A percentile compares a stretch with the other conserved stretches of the same genome.
These are phyloP conservation scores for Pitta sordida DNA, from an alignment of 2,113 vertebrate species.

Conservation along the genomic window DNA sequence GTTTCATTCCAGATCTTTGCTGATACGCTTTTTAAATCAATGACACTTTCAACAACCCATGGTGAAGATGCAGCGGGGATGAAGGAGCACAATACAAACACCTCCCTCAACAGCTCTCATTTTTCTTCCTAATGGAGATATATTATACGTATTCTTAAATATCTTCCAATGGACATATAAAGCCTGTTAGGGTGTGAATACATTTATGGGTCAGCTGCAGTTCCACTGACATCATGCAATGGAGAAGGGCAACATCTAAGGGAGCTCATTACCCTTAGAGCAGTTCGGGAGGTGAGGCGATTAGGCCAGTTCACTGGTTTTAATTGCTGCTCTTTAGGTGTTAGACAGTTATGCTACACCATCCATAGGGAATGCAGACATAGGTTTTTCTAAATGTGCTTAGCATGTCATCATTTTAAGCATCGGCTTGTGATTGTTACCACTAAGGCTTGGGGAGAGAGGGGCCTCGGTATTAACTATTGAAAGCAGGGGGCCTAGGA, in stretches of 20 bases:
- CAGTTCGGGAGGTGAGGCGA: background rate
- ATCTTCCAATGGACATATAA: background rate
- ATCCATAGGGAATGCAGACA: constrained; percentile 65
- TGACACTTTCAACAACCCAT: no score
- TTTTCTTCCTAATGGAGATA: background rate
- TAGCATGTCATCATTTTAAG: constrained; percentile 61
- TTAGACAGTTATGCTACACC: constrained; percentile 29
- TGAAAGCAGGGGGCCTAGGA: constrained; percentile 57
- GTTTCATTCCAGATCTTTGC: background rate
- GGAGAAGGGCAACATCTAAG: background rate
- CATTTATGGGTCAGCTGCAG: background rate
- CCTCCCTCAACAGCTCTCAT: background rate
- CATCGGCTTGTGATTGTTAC: constrained; percentile 47
- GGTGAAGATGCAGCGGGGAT: background rate
- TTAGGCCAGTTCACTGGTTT: background rate
- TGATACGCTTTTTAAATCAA: background rate
- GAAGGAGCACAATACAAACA: background rate
- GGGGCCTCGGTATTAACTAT: constrained; percentile 57
- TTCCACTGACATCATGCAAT: background rate
- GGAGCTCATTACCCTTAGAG: background rate
- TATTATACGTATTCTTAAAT: background rate
- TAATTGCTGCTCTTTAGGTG: background rate
- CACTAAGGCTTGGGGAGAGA: constrained; percentile 24
- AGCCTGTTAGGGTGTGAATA: background rate
- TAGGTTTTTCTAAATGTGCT: constrained; percentile 65